phyloP scores from a whole-genome alignment of 2,888 invertebrate species.

The Epinotia bilunana region DNA sequence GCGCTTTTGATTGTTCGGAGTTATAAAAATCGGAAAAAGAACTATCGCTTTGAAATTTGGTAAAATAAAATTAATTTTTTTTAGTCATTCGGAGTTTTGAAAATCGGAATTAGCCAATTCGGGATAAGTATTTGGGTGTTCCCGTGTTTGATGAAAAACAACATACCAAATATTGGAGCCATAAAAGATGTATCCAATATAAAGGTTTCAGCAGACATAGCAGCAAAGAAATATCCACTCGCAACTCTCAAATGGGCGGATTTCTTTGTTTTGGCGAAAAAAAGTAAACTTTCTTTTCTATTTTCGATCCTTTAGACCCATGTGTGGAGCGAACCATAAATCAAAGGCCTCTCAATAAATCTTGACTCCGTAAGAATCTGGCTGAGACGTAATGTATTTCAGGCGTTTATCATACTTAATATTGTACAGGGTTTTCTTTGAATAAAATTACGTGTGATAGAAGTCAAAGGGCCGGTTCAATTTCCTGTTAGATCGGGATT shows the following conservation, averaged over 20 bases:
- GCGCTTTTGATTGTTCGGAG: too few species aligned
- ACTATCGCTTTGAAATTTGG: too few species aligned
- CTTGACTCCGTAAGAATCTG: conserved; percentile 71
- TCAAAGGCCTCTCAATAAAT: conserved; percentile 80
- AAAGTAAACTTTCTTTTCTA: conserved; percentile 74
- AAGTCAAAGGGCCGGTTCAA: conserved; percentile 35
- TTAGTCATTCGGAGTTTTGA: too few species aligned
- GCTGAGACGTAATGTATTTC: conserved; percentile 57
- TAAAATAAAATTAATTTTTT: too few species aligned
- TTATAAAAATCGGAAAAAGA: too few species aligned
- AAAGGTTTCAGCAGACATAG: conserved; percentile 30
- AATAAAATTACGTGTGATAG: conserved; percentile 39
- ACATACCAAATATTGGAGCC: conserved; percentile 1
- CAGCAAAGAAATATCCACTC: conserved; percentile 50
- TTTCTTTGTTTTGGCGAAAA: conserved; percentile 69
- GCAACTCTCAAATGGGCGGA: conserved; percentile 59
- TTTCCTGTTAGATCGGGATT: conserved; percentile 52
- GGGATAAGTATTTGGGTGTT: too few species aligned
- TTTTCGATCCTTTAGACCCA: conserved; percentile 75
- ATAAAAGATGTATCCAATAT: conserved; percentile 39
- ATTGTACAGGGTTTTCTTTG: conserved; percentile 37
- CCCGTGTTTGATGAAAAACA: conserved; percentile 16
- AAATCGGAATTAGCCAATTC: too few species aligned
- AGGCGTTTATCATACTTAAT: conserved; percentile 45
- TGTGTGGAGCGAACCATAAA: conserved; percentile 78